Base-by-base conservation (phyloP, 1,140 invertebrate species). In the Mylabris phalerata region DNA sequence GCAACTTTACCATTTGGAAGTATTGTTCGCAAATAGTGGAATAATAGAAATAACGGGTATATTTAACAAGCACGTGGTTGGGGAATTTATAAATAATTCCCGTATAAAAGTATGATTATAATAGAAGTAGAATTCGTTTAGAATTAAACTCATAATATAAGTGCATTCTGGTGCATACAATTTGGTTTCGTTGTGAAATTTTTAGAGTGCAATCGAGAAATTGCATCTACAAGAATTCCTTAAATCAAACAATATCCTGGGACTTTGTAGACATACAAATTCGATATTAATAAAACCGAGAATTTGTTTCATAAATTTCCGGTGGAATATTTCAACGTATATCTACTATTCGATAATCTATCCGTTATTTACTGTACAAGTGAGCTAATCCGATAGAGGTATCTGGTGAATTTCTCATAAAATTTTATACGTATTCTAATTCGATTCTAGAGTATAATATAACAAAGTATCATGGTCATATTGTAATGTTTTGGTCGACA, bases 361-460 rank as follows among this genome's bases (percentile, higher is more conserved):
- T 19, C 19, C 19, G 19, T 19, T 19, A 19, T 19, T 19, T 19
- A 19, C 19, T 19, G 19, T 19, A 19, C 19, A 19, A 19, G 19
- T 19, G 19, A 19, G 4, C 32, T 2, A 32, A 45, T 46, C 38
- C 43, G 25, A 45, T 54, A 38, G 50, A 42, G 46, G 25, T 25
- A 45, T 54, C 51, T 54, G 51, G 51, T 46, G 51, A 54, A 39
- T 45, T 41, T 45, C 41, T 45, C 51, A 32, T 54, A 54, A 54
- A 54, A 54, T 54, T 54, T 54, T 54, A 54, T 54, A 54, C 13
- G 46, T 42, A 27, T 52, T 54, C 19, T 46, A 54, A 45, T 45
- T 46, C 45, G 45, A 54, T 54, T 54, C 26, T 11, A 27, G 44
- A 54, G 39, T 45, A 45, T 54, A 32, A 4, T 32, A 32, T 7